Evolutionary conservation across 2,888 invertebrate species (phyloP).

Genomic region (Toxonevra muliebris): DNA sequence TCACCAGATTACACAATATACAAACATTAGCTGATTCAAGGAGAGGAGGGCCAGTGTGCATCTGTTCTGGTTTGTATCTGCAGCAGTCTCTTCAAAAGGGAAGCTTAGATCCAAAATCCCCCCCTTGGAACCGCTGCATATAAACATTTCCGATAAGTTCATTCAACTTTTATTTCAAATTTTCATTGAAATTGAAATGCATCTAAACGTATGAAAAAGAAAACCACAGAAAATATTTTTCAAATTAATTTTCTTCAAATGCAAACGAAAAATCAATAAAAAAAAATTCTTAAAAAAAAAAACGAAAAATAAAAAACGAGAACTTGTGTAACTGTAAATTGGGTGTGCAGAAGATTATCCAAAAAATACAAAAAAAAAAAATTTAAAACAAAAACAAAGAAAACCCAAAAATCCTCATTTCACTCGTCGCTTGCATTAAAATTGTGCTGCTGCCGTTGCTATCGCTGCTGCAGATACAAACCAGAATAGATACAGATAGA

Average conservation of each 20-base stretch:
- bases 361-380: not conserved
- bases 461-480: not conserved
- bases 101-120: not conserved
- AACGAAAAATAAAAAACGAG: not conserved
- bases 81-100: not conserved
- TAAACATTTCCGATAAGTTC: constrained; percentile 28
- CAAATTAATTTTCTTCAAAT: no score
- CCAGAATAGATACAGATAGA: constrained; percentile 7
- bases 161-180: constrained; percentile 29
- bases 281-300: not conserved
- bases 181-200: constrained; percentile 15
- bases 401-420: not conserved
- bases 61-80: not conserved
- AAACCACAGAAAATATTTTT: not conserved
- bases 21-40: no score
- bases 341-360: not conserved
- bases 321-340: not conserved
- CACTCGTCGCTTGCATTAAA: constrained; percentile 20
- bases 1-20: no score
- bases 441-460: not conserved
- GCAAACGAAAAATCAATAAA: constrained; percentile 11
- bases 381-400: no score
- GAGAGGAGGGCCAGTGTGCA: not conserved
- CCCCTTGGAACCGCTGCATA: not conserved
- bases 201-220: not conserved